These are phyloP conservation scores for Prorops nasuta DNA, from an alignment of 1,140 invertebrate species.

Conservation along the genomic window DNA sequence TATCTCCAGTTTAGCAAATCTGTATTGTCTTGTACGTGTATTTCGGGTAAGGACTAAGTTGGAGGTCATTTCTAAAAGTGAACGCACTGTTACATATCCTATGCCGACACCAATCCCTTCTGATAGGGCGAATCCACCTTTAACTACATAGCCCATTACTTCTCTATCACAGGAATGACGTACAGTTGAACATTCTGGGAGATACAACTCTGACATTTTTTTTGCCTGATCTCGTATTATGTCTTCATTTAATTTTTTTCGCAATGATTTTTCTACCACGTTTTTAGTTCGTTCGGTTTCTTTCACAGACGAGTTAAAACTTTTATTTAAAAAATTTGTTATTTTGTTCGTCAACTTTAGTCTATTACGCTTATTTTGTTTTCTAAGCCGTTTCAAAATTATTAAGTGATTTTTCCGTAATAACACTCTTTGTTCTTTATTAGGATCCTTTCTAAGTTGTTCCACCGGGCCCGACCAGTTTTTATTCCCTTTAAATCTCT, in stretches of 20 bases:
- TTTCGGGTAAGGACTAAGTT: conserved; percentile 54
- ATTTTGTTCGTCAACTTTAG: conserved; percentile 16
- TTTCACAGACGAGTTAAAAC: conserved; percentile 5
- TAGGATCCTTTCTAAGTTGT: conserved; percentile 60
- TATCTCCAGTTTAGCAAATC: conserved; percentile 52
- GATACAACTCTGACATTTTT: conserved; percentile 68
- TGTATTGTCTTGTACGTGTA: conserved; percentile 54
- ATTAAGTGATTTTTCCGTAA: conserved; percentile 61
- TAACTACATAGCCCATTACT: conserved; percentile 71
- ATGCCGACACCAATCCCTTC: conserved; percentile 64
- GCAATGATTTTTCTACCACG: conserved; percentile 2
- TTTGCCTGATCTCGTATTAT: conserved; percentile 58
- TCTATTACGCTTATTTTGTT: conserved; percentile 47
- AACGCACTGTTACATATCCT: conserved; percentile 66
- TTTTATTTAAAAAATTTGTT: conserved; percentile 2
- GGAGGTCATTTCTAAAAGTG: conserved; percentile 54
- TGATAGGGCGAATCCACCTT: conserved; percentile 70
- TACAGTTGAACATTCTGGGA: conserved; percentile 62
- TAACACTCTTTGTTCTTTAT: conserved; percentile 59
- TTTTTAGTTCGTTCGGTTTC: conserved; percentile 9
- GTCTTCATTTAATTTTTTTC: conserved; percentile 12
- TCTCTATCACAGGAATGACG: conserved; percentile 65
- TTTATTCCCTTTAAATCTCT: conserved; percentile 39
- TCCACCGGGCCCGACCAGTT: conserved; percentile 58
- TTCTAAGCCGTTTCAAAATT: conserved; percentile 61